A percentile compares a stretch with the other conserved stretches of the same genome.
phyloP scores from a whole-genome alignment of 2,888 invertebrate species.

The Sminthurinus aureus region DNA sequence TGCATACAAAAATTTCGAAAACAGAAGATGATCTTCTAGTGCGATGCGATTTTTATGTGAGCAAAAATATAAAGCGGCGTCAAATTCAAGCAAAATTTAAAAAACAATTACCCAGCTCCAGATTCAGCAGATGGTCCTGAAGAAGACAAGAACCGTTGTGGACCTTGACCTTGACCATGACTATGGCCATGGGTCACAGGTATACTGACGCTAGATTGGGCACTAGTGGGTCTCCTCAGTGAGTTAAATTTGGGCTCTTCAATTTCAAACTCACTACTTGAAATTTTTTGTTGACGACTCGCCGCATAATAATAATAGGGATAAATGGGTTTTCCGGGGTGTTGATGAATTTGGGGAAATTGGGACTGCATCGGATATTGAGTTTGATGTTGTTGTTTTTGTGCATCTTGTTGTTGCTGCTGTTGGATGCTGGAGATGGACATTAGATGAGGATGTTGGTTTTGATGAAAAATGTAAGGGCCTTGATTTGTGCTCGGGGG shows the following conservation, averaged over 20 bases:
- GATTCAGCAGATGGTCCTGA: too few relatives aligned
- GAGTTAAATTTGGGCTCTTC: slow-evolving; percentile 59
- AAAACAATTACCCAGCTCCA: too few relatives aligned
- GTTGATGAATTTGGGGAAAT: slow-evolving; percentile 21
- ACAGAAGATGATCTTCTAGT: too few relatives aligned
- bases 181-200: slow-evolving; percentile 40
- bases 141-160: neutral
- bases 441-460: slow-evolving; percentile 17
- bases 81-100: too few relatives aligned
- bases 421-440: neutral
- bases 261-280: slow-evolving; percentile 55
- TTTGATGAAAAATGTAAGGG: slow-evolving; percentile 11
- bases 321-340: neutral
- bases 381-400: slow-evolving; percentile 16
- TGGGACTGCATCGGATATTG: neutral
- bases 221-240: slow-evolving; percentile 50
- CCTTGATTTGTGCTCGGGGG: neutral
- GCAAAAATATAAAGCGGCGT: too few relatives aligned
- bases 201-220: slow-evolving; percentile 20
- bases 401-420: slow-evolving; percentile 21
- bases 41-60: too few relatives aligned
- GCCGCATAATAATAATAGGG: slow-evolving; percentile 17
- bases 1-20: too few relatives aligned
- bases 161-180: neutral
- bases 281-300: slow-evolving; percentile 47